Conservation (phyloP, 2,888 invertebrate genomes). For the Rhopalosiphum nymphaeae region DNA sequence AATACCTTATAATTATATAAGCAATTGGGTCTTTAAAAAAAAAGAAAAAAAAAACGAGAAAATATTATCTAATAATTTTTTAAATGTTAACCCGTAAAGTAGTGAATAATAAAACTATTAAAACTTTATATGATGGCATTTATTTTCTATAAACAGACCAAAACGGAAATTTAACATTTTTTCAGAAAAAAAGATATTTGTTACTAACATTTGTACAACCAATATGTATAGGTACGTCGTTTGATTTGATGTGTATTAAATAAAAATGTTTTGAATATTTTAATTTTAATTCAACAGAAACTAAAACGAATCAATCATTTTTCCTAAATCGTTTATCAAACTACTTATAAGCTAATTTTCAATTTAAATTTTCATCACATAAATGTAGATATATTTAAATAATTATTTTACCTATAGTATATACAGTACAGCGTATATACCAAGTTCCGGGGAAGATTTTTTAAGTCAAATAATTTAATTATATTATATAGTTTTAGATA, state of each 20-base stretch:
- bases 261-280: background rate
- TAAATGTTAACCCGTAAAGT: background rate
- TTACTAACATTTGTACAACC: background rate
- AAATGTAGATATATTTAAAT: background rate
- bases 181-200: background rate
- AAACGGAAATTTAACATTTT: background rate
- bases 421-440: background rate
- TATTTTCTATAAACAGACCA: background rate
- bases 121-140: background rate
- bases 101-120: background rate
- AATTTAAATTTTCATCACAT: background rate
- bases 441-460: background rate
- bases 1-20: background rate
- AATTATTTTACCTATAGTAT: background rate
- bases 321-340: background rate
- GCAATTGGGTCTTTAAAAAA: conserved; percentile 27
- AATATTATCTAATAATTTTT: background rate
- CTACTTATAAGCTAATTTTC: background rate
- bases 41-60: background rate
- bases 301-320: background rate
- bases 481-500: background rate
- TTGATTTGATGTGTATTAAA: background rate
- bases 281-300: background rate
- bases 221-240: background rate
- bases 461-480: background rate